Conservation (phyloP, 1,140 invertebrate genomes). For the Littorina saxatilis region DNA sequence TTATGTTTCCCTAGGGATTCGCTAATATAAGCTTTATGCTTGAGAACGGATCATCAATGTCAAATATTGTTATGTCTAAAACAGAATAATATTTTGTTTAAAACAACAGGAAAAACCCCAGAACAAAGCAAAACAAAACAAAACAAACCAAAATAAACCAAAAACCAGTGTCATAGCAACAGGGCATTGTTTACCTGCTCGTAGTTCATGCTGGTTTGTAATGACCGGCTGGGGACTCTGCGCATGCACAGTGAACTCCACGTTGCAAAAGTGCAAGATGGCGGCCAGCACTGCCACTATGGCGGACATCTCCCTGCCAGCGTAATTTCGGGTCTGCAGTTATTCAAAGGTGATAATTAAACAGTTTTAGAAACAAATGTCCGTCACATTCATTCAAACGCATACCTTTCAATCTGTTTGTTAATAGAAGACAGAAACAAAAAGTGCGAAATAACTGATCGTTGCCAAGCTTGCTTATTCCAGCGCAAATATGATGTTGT, state of each 20-base stretch:
- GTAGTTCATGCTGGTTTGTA: slow-evolving; percentile 16
- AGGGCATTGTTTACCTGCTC: slow-evolving; percentile 15
- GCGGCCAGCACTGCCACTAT: slow-evolving; percentile 20
- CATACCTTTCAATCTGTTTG: no score
- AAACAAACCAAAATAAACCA: background rate
- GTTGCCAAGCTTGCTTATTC: no score
- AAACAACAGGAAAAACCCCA: background rate
- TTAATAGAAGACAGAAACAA: no score
- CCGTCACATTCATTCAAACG: background rate
- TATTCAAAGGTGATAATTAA: no score
- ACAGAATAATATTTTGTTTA: no score
- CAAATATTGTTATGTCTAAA: no score
- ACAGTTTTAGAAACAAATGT: background rate
- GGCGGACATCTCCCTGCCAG: slow-evolving; percentile 26
- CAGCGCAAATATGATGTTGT: no score
- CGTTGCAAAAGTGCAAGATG: slow-evolving; percentile 28
- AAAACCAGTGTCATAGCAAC: no score
- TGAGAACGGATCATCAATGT: no score
- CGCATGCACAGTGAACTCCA: slow-evolving; percentile 2
- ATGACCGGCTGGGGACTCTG: background rate
- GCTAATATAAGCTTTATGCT: no score
- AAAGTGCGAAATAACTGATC: no score
- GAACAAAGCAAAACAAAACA: background rate
- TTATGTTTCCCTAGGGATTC: no score
- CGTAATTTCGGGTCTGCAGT: slow-evolving; percentile 19